Percentiles rank a stretch among this genome's conserved stretches.
Conservation (phyloP, 2,797 vertebrate species). For the Diglossa cyanea region DNA sequence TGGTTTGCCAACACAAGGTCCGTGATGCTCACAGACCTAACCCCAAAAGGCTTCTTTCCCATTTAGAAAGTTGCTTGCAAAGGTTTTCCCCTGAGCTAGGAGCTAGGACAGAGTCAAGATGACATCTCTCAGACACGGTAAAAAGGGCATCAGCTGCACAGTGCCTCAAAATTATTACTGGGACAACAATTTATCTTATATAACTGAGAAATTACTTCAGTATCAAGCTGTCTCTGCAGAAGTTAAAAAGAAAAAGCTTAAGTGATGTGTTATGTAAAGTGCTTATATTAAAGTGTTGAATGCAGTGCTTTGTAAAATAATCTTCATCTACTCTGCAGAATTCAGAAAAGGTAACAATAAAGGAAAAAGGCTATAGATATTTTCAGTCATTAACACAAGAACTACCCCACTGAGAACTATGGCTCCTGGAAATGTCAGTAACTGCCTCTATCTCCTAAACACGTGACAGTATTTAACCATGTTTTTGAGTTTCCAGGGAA, state of each 20-base stretch:
- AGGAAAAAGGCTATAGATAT: neutral
- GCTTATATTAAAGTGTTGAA: neutral
- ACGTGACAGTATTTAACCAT: neutral
- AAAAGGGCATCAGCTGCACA: neutral
- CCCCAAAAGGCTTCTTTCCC: neutral
- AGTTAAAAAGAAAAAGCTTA: constrained; percentile 34
- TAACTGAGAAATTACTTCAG: neutral
- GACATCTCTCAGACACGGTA: neutral
- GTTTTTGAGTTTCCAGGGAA: neutral
- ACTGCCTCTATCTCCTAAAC: neutral
- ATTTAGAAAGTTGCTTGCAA: neutral
- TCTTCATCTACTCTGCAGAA: neutral
- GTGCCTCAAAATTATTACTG: neutral
- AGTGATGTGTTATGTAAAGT: constrained; percentile 22
- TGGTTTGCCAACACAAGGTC: neutral
- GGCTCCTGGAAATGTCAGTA: neutral
- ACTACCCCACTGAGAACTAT: neutral
- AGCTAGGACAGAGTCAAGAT: neutral
- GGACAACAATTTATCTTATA: constrained; percentile 5
- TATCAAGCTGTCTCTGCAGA: neutral
- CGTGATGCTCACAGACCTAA: neutral
- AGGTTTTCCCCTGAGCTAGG: neutral
- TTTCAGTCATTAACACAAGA: neutral
- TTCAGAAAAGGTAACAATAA: neutral
- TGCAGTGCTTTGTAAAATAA: neutral